Evolutionary conservation across 2,113 vertebrate genomes (phyloP).

Genomic region (Nycticorax nycticorax): DNA sequence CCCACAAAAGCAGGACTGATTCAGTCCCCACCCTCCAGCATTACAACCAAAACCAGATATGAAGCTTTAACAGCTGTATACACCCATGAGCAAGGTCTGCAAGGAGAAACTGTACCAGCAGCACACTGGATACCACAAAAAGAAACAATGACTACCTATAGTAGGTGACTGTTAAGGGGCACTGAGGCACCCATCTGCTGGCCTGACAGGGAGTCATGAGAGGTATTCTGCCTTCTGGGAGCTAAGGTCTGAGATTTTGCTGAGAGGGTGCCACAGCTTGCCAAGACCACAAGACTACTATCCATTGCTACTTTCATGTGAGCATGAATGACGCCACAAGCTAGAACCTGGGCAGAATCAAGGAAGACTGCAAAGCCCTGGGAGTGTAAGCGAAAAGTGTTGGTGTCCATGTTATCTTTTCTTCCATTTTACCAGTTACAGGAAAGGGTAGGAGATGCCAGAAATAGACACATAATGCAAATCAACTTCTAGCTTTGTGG

Average conservation of each 20-base stretch:
- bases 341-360: too few relatives aligned
- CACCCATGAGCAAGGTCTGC: neutral
- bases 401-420: neutral
- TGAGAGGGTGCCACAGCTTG: neutral
- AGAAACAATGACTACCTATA: neutral
- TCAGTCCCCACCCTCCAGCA: neutral
- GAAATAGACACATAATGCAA: neutral
- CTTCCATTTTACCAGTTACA: neutral
- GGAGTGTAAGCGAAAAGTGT: neutral
- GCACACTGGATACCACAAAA: neutral
- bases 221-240: neutral
- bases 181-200: neutral
- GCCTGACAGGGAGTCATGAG: neutral
- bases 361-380: neutral
- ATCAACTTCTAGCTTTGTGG: neutral
- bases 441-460: neutral
- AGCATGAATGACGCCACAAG: neutral
- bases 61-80: neutral
- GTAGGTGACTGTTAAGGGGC: too few relatives aligned
- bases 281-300: neutral
- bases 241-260: neutral
- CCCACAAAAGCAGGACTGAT: neutral
- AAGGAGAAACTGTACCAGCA: neutral
- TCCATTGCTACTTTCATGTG: neutral
- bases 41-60: neutral